Conservation (phyloP, 2,888 invertebrate genomes). For the Ditula angustiorana region DNA sequence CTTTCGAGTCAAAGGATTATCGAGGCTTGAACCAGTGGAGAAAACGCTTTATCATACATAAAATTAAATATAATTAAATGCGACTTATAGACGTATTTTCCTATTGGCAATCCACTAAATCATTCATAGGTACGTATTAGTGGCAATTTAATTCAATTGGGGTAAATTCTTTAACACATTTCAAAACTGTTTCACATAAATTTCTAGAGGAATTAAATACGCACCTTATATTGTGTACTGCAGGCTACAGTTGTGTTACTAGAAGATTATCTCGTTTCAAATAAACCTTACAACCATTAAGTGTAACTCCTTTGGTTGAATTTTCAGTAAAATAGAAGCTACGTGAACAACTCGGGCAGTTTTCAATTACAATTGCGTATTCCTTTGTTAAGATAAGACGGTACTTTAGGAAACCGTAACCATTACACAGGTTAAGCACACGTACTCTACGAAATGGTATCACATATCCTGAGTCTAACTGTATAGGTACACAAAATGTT, state of each 20-base stretch:
- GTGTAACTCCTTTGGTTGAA: neutral
- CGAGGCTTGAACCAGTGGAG: slow-evolving; percentile 6
- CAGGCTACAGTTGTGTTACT: no score
- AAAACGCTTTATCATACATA: neutral
- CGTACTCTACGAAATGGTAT: slow-evolving; percentile 35
- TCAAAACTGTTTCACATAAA: no score
- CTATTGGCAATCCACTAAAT: no score
- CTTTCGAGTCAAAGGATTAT: slow-evolving; percentile 23
- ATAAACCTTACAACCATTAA: neutral
- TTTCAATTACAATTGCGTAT: slow-evolving; percentile 31
- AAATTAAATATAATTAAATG: no score
- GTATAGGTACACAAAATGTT: slow-evolving; percentile 40
- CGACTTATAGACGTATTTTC: no score
- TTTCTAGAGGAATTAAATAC: no score
- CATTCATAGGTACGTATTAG: no score
- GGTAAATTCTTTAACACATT: no score
- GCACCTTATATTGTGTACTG: no score
- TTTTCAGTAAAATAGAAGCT: neutral
- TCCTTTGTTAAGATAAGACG: slow-evolving; percentile 31
- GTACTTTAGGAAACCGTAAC: slow-evolving; percentile 11
- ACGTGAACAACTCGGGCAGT: slow-evolving; percentile 16
- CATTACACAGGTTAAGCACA: slow-evolving; percentile 33
- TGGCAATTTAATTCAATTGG: no score
- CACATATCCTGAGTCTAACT: slow-evolving; percentile 33
- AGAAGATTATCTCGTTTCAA: no score